Conservation (phyloP, 1,140 invertebrate genomes). For the Lanistes nyassanus region DNA sequence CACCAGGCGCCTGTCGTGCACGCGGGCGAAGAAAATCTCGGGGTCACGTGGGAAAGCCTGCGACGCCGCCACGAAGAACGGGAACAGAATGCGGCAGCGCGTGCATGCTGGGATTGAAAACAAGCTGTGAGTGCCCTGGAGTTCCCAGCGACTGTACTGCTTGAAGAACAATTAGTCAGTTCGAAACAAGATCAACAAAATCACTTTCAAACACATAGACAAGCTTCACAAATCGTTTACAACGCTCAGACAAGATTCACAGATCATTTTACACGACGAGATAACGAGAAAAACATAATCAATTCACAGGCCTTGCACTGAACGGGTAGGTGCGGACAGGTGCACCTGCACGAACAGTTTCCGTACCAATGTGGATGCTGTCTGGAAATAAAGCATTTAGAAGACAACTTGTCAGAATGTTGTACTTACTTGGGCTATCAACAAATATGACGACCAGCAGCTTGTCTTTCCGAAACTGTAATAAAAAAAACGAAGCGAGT, state of each 20-base stretch:
- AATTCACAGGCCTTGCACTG: neutral
- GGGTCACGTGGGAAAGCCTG: conserved; percentile 39
- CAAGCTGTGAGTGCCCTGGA: neutral
- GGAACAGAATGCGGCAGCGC: conserved; percentile 36
- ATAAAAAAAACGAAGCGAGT: neutral
- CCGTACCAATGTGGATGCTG: no score
- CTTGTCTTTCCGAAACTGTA: conserved; percentile 30
- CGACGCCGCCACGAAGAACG: conserved; percentile 41
- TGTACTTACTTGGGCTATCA: conserved; percentile 33
- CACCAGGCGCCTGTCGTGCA: conserved; percentile 29
- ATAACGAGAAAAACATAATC: conserved; percentile 1
- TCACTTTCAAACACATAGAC: neutral
- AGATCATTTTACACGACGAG: neutral
- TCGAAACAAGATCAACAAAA: no score
- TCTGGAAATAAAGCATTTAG: no score
- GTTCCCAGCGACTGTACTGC: neutral
- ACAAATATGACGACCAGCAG: conserved; percentile 33
- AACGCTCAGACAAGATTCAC: neutral
- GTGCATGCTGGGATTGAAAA: conserved; percentile 33
- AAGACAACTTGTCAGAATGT: neutral
- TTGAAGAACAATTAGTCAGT: neutral
- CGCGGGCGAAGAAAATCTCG: conserved; percentile 40
- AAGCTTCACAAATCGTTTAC: neutral
- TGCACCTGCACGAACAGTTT: no score
- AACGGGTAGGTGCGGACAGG: neutral